phyloP scores from a whole-genome alignment of 2,797 vertebrate genomes.

The Saxicola maurus region DNA sequence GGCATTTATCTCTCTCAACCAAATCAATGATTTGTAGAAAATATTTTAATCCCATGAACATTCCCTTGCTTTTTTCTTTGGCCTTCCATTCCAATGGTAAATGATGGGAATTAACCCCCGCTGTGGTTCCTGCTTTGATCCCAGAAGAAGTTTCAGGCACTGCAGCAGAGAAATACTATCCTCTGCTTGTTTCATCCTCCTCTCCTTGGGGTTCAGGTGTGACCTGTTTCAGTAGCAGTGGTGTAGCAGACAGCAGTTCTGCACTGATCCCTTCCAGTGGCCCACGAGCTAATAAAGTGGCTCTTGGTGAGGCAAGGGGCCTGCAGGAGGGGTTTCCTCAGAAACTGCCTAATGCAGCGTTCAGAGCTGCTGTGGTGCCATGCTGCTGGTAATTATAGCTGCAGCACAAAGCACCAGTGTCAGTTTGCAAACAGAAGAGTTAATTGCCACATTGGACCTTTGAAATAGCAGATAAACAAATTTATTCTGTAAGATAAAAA shows the following conservation, averaged over 20 bases:
- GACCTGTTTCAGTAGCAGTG: background rate
- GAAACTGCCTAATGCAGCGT: background rate
- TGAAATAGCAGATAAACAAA: constrained; percentile 69
- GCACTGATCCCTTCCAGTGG: background rate
- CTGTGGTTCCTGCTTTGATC: background rate
- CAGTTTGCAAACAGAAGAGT: constrained; percentile 68
- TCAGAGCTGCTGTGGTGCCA: constrained; percentile 30
- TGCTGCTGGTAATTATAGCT: constrained; percentile 60
- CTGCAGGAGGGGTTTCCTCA: background rate
- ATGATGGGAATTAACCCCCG: background rate
- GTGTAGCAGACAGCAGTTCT: background rate
- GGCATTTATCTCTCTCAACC: background rate
- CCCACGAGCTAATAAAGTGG: background rate
- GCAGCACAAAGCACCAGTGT: constrained; percentile 43
- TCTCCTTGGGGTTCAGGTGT: accelerated
- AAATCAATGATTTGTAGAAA: background rate
- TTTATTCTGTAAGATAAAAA: constrained; percentile 67
- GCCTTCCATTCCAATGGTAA: background rate
- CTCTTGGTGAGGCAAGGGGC: background rate
- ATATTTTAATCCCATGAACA: background rate
- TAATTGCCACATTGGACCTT: constrained; percentile 71
- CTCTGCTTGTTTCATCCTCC: background rate
- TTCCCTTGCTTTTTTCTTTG: background rate
- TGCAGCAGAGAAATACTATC: background rate
- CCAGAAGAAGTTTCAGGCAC: background rate